Conservation (phyloP, 2,888 invertebrate genomes). For the Temnothorax unifasciatus region DNA sequence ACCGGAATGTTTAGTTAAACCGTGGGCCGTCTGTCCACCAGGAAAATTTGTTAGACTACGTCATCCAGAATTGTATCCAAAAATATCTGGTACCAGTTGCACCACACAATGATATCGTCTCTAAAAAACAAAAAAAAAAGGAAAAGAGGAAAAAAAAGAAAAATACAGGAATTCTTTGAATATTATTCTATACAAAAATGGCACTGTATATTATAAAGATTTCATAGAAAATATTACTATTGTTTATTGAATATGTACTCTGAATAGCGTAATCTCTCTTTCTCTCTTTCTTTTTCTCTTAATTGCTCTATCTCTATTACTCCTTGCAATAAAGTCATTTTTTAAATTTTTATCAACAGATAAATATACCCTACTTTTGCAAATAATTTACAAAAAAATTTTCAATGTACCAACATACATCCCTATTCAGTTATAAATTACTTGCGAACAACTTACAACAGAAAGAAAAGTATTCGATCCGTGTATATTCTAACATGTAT, state of each 20-base stretch:
- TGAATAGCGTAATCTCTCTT: background rate
- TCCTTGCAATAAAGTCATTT: background rate
- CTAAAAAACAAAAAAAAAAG: background rate
- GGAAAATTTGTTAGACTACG: slow-evolving; percentile 81
- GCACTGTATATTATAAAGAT: background rate
- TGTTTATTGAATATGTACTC: background rate
- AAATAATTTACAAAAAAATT: background rate
- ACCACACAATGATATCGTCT: background rate
- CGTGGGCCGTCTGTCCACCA: slow-evolving; percentile 88
- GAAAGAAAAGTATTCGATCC: background rate
- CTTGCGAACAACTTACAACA: background rate
- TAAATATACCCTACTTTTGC: no score
- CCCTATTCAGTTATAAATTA: background rate
- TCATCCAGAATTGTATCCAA: background rate
- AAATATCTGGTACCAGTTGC: background rate
- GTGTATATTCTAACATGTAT: background rate
- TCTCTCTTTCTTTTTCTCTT: background rate
- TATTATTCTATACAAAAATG: background rate
- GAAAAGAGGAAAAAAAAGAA: background rate
- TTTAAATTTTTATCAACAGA: slow-evolving; percentile 60
- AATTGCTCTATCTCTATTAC: background rate
- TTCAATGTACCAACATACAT: background rate
- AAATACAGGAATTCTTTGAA: background rate
- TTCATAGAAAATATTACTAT: background rate
- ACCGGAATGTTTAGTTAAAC: slow-evolving; percentile 87